Evolutionary conservation across 2,113 vertebrate genomes (phyloP).

Genomic region (Grammomys dolichurus): DNA sequence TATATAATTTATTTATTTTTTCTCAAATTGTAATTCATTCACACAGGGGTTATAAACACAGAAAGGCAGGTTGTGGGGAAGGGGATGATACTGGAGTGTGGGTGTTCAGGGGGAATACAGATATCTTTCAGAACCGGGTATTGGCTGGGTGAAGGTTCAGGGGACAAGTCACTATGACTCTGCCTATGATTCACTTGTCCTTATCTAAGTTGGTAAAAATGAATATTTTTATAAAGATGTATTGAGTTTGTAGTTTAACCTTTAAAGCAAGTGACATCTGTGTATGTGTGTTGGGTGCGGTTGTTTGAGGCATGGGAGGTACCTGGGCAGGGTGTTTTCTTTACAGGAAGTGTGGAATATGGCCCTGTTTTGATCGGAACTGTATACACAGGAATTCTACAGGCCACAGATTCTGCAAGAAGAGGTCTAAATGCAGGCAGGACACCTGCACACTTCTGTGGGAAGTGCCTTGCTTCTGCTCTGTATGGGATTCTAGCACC

Average conservation of each 20-base stretch:
- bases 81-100: too few relatives aligned
- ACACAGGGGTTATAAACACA: too few relatives aligned
- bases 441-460: accelerated
- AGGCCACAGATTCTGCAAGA: not conserved
- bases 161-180: too few relatives aligned
- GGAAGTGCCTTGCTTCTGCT: accelerated
- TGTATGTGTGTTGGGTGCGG: too few relatives aligned
- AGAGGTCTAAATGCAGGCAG: not conserved
- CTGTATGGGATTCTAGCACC: not conserved
- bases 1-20: too few relatives aligned
- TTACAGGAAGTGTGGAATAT: not conserved
- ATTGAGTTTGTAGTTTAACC: not conserved
- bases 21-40: too few relatives aligned
- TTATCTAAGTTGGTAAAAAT: not conserved
- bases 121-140: too few relatives aligned
- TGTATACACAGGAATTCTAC: not conserved
- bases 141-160: too few relatives aligned
- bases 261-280: not conserved
- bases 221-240: not conserved
- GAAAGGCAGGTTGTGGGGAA: too few relatives aligned
- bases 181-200: too few relatives aligned
- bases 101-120: too few relatives aligned
- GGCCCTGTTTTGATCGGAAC: not conserved
- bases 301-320: not conserved
- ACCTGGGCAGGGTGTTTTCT: not conserved